Conservation (phyloP, 2,888 invertebrate genomes). For the Caenorhabditis sp. region DNA sequence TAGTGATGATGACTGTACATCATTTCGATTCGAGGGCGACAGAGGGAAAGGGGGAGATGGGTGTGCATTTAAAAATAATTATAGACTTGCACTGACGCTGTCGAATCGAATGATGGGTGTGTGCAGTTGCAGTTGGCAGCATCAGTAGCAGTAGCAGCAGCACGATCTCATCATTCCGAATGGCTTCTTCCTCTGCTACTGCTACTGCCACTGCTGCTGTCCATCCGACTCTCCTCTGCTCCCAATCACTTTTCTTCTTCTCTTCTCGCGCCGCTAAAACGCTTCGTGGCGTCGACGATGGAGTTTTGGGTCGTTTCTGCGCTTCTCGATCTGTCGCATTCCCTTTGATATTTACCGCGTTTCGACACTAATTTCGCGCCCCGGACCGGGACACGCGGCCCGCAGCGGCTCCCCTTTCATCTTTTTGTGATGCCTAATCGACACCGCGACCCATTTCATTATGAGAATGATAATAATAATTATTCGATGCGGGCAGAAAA, state of each 20-base stretch:
- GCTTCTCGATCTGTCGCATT: conserved; percentile 27
- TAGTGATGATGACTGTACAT: conserved; percentile 28
- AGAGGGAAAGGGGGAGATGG: not conserved
- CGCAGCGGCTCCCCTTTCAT: conserved; percentile 41
- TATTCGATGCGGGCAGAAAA: conserved; percentile 11
- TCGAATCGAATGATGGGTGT: conserved; percentile 8
- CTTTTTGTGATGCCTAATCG: conserved; percentile 34
- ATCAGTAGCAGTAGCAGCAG: conserved; percentile 13
- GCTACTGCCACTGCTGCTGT: no score
- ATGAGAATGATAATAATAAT: conserved; percentile 36
- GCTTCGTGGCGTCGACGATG: not conserved
- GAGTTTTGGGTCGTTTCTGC: not conserved
- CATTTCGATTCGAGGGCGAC: conserved; percentile 23
- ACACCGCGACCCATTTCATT: conserved; percentile 33
- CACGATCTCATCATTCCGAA: conserved; percentile 16
- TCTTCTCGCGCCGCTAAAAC: not conserved
- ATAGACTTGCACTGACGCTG: conserved; percentile 22
- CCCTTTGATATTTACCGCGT: conserved; percentile 44
- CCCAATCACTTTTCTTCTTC: conserved; percentile 14
- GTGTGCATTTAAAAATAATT: conserved; percentile 34
- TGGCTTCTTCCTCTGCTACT: conserved; percentile 8
- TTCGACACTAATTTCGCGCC: conserved; percentile 49
- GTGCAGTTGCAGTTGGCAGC: conserved; percentile 20
- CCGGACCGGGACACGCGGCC: conserved; percentile 6
- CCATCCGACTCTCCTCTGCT: no score